Evolutionary conservation across 2,888 invertebrate species (phyloP).

Genomic region (Hoplodrina ambigua): DNA sequence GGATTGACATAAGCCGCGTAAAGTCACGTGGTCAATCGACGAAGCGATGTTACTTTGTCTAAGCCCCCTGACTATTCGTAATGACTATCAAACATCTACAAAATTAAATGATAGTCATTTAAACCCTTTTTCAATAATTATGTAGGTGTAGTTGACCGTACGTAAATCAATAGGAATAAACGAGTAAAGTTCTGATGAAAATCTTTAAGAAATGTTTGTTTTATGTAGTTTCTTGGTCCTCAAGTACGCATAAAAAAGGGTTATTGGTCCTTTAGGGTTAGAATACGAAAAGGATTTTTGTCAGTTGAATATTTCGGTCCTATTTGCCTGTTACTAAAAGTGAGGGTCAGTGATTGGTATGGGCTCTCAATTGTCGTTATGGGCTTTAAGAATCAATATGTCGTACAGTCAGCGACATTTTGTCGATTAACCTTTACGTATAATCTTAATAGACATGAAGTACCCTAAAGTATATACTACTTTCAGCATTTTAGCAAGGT

Average conservation of each 20-base stretch:
- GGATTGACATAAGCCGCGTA: too few relatives aligned
- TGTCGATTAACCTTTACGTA: too few relatives aligned
- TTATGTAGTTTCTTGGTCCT: neutral
- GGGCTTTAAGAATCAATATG: neutral
- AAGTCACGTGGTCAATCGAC: too few relatives aligned
- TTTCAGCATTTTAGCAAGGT: too few relatives aligned
- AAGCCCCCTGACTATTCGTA: too few relatives aligned
- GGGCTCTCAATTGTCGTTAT: neutral
- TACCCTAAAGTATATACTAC: too few relatives aligned
- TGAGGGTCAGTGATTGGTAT: too few relatives aligned
- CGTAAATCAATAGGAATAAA: neutral
- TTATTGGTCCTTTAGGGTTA: neutral
- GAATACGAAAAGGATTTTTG: neutral
- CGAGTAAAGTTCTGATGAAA: neutral
- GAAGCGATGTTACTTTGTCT: too few relatives aligned
- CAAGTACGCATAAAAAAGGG: constrained; percentile 4
- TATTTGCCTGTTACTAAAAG: neutral
- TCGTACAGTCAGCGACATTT: neutral
- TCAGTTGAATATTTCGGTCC: neutral
- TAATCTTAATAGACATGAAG: too few relatives aligned
- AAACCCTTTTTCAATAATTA: too few relatives aligned
- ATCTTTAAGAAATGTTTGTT: neutral
- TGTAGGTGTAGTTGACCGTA: neutral
- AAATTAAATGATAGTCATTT: too few relatives aligned
- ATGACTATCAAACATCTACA: too few relatives aligned